These are phyloP conservation scores for Noturus placidus DNA, from an alignment of 2,113 vertebrate genomes.

Conservation along the genomic window DNA sequence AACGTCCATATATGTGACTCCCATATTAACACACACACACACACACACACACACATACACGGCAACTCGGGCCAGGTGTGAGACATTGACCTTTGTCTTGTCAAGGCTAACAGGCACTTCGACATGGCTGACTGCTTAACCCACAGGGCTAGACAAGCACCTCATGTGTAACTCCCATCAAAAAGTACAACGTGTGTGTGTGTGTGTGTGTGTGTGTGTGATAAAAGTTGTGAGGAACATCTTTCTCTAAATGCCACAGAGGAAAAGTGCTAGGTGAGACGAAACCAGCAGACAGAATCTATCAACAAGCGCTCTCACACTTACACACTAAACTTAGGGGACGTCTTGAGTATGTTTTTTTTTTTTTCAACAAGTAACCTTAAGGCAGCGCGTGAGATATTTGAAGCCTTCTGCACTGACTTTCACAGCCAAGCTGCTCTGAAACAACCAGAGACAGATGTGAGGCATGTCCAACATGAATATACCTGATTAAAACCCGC, in stretches of 20 bases:
- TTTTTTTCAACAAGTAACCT: neutral
- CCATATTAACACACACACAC: neutral
- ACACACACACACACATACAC: neutral
- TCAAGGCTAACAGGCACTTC: constrained; percentile 27
- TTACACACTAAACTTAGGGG: neutral
- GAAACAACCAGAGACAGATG: neutral
- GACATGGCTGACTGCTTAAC: constrained; percentile 19
- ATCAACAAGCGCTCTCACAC: constrained; percentile 13
- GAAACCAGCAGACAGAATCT: neutral
- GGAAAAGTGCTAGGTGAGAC: neutral
- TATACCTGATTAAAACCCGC: neutral
- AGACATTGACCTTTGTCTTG: constrained; percentile 28
- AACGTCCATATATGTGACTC: neutral
- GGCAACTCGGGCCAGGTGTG: constrained; percentile 53
- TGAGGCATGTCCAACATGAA: neutral
- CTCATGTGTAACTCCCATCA: neutral
- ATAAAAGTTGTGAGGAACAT: neutral
- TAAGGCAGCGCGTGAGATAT: neutral
- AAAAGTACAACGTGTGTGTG: neutral
- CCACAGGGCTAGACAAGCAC: constrained; percentile 8
- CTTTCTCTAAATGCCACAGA: neutral
- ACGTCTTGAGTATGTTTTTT: neutral
- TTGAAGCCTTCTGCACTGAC: neutral
- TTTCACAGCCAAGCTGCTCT: neutral
- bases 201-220: constrained; percentile 29